Conservation (phyloP, 1,140 invertebrate species). For the Yoshiicerus persimilis region DNA sequence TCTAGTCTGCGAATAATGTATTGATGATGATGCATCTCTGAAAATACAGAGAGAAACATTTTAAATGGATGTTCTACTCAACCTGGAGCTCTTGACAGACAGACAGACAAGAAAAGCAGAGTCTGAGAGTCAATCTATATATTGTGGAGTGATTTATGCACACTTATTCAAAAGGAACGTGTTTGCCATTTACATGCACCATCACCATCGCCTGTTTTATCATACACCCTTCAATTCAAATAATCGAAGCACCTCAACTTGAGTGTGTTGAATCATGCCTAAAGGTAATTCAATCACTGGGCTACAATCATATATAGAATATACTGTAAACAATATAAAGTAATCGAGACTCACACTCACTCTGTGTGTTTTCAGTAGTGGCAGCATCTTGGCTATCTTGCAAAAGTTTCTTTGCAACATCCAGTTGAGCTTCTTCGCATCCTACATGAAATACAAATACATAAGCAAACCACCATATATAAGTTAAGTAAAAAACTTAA, state of each 20-base stretch:
- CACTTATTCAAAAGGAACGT: background rate
- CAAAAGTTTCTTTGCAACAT: conserved; percentile 68
- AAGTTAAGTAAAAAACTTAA: background rate
- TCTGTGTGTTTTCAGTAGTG: background rate
- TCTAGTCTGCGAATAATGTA: too few relatives aligned
- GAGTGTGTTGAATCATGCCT: too few relatives aligned
- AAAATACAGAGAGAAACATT: background rate
- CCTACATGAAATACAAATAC: too few relatives aligned
- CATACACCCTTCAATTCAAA: background rate
- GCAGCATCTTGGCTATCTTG: background rate
- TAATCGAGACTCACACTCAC: conserved; percentile 4
- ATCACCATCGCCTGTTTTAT: background rate
- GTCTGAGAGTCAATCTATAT: background rate
- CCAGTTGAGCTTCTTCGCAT: conserved; percentile 76
- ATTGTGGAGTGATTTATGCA: background rate
- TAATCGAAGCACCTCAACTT: background rate
- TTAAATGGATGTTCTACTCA: background rate
- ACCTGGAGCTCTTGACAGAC: background rate
- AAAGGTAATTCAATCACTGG: too few relatives aligned
- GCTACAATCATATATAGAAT: background rate
- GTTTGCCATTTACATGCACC: too few relatives aligned
- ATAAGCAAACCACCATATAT: too few relatives aligned
- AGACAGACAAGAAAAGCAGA: background rate
- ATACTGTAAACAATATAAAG: background rate
- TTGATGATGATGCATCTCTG: too few relatives aligned